These are phyloP conservation scores for Hippocampus guttulatus DNA, from an alignment of 2,113 vertebrate species.

Conservation along the genomic window DNA sequence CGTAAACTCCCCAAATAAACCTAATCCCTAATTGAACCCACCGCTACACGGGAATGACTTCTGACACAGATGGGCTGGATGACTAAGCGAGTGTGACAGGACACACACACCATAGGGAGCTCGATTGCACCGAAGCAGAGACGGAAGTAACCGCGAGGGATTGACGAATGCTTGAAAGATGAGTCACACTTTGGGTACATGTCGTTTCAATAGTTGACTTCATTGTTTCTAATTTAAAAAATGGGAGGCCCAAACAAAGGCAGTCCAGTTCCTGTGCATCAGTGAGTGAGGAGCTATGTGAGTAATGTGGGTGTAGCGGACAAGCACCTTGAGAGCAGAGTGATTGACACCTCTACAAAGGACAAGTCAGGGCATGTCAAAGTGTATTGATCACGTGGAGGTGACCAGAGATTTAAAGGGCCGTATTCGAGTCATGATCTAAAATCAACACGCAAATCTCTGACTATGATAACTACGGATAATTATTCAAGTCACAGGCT, in stretches of 20 bases:
- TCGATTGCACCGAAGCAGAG: slow-evolving; percentile 2
- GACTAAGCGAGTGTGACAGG: not conserved
- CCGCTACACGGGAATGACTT: not conserved
- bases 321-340: slow-evolving; percentile 10
- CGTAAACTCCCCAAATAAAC: not conserved
- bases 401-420: not conserved
- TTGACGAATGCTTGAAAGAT: slow-evolving; percentile 14
- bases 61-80: not conserved
- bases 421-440: not conserved
- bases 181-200: not conserved
- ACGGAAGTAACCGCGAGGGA: slow-evolving; percentile 9
- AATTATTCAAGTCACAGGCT: not conserved
- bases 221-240: not conserved
- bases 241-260: not conserved
- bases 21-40: not conserved
- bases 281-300: slow-evolving; percentile 25
- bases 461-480: not conserved
- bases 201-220: not conserved
- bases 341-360: slow-evolving; percentile 10
- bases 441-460: not conserved
- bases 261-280: not conserved
- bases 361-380: slow-evolving; percentile 40
- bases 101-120: not conserved
- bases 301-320: slow-evolving; percentile 49
- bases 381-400: not conserved